Evolutionary conservation across 2,113 vertebrate species (phyloP), one percentile per base, ranked within the genome.

Genomic region (Pyxicephalus adspersus): DNA sequence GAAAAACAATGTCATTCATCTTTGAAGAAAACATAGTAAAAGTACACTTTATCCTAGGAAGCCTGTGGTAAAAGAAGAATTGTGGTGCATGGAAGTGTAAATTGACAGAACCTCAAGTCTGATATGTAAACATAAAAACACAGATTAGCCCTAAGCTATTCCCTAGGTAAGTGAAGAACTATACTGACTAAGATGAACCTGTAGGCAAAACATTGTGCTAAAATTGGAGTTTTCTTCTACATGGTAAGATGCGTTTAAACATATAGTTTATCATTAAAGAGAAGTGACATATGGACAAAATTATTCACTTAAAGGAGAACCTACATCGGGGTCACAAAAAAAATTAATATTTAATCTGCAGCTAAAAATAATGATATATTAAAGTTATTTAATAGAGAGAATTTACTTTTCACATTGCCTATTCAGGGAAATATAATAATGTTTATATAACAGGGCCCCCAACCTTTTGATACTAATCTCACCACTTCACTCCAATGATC

Each of bases 91-190:
- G 71, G 61, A 75, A 82, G 29, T 74, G 70, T 55, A 82, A 82
- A 64, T 63, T 81, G 60, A 65, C 70, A 65, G 60, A 74, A 23
- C 51, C 54, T 66, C 51, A 58, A 74, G 51, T 73, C 57, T 81
- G 68, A 74, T 81, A 74, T 64, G 61, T 75, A 66, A 75, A 82
- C 52, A 82, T 50, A 64, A 75, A 82, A 82, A 75, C 29, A 75
- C 61, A 82, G 51, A 66, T 75, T 82, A 65, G 70, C 80, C 80
- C n/a, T 25, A 31, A 66, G 70, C 71, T 38, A 58, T 64, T 82
- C 80, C 70, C 63, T 29, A 66, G 52, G 61, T 75, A 26, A 28
- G 22, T 20, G n/a, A 65, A 52, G 65, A 54, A 55, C 13, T 29
- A 51, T 54, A 81, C 26, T 50, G 26, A 22, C 52, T 29, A 81